phyloP scores from a whole-genome alignment of 1,140 invertebrate species.

The Diabrotica virgifera region DNA sequence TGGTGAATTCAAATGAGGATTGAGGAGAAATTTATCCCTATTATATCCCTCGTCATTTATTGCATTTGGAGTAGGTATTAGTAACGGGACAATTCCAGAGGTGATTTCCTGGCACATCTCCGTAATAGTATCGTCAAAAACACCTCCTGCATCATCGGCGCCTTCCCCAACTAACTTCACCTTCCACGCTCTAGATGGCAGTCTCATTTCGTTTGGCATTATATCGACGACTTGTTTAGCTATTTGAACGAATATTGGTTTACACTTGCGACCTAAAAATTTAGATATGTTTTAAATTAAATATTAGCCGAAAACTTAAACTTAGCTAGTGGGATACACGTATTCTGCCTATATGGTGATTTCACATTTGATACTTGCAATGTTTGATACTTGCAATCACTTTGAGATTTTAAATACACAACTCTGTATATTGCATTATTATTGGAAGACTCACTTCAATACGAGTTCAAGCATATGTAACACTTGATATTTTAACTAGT shows the following conservation, averaged over 20 bases:
- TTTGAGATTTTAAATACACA: too few species aligned
- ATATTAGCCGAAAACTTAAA: too few species aligned
- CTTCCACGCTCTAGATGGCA: conserved; percentile 68
- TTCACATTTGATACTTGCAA: too few species aligned
- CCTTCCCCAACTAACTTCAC: conserved; percentile 64
- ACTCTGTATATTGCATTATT: too few species aligned
- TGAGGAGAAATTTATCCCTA: conserved; percentile 61
- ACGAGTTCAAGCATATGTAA: too few species aligned
- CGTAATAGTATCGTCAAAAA: conserved; percentile 71
- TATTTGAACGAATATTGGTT: conserved; percentile 64
- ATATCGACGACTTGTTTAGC: conserved; percentile 63
- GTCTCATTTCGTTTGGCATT: conserved; percentile 56
- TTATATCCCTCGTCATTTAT: conserved; percentile 61
- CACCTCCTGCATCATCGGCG: conserved; percentile 68
- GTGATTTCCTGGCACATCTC: conserved; percentile 65
- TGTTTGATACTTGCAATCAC: too few species aligned
- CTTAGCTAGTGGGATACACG: not conserved
- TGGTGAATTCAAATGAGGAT: conserved; percentile 56
- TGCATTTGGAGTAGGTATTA: conserved; percentile 59
- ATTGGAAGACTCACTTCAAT: too few species aligned
- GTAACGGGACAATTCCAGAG: conserved; percentile 52
- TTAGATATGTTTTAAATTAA: conserved; percentile 1
- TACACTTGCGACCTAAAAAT: conserved; percentile 48
- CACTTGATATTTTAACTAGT: too few species aligned
- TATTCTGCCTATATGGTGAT: too few species aligned